Percentiles rank a stretch among this genome's conserved stretches.
These are phyloP conservation scores for Saccostrea glomerata DNA, from an alignment of 1,140 invertebrate genomes.

Conservation along the genomic window DNA sequence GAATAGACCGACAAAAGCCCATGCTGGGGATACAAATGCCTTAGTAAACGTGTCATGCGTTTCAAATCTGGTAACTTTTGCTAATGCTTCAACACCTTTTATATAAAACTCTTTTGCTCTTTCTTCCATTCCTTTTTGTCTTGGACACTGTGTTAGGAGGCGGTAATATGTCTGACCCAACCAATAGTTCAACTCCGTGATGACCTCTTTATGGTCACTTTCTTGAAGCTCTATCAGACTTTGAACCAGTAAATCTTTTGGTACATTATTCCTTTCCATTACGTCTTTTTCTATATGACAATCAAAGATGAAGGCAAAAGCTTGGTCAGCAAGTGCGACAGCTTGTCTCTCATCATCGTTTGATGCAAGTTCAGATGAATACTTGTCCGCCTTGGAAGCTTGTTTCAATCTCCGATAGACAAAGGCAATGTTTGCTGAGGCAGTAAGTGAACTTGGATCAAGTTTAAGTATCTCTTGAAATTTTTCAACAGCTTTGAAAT, in stretches of 20 bases:
- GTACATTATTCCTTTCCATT: neutral
- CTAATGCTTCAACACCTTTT: constrained; percentile 37
- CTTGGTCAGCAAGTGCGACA: constrained; percentile 26
- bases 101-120: constrained; percentile 25
- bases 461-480: constrained; percentile 37
- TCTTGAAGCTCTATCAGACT: neutral
- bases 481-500: neutral
- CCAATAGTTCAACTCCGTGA: constrained; percentile 49
- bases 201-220: neutral
- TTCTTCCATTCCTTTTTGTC: neutral
- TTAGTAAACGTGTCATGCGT: neutral
- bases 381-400: constrained; percentile 37
- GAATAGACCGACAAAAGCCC: constrained; percentile 45
- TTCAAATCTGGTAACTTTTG: neutral
- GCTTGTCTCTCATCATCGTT: neutral
- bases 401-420: constrained; percentile 48
- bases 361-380: neutral
- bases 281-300: constrained; percentile 37
- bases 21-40: neutral
- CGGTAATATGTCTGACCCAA: constrained; percentile 42
- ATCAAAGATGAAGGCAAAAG: constrained; percentile 51
- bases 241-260: constrained; percentile 31
- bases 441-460: constrained; percentile 32
- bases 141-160: neutral
- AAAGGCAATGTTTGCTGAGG: constrained; percentile 26